Evolutionary conservation across 2,888 invertebrate genomes (phyloP).

Genomic region (Nasonovia ribisnigri): DNA sequence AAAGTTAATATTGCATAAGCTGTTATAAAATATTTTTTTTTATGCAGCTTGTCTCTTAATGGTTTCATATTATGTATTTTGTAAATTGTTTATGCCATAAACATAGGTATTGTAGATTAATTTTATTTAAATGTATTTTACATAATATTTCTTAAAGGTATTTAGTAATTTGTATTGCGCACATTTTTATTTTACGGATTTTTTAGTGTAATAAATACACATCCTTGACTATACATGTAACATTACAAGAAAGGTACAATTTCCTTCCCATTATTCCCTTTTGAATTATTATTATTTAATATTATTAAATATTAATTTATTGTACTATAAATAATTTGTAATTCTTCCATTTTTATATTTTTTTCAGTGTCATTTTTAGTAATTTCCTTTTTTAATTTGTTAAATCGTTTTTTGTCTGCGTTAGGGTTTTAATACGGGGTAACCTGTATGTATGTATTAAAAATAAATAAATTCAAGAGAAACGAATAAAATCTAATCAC

Average conservation of each 20-base stretch:
- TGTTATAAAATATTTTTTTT: too few relatives aligned
- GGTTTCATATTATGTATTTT: not conserved
- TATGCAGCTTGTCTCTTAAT: not conserved
- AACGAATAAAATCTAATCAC: not conserved
- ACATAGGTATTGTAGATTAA: not conserved
- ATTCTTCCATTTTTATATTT: too few relatives aligned
- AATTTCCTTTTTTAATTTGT: not conserved
- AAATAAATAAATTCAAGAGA: too few relatives aligned
- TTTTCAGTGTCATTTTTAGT: too few relatives aligned
- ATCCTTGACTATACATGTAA: not conserved
- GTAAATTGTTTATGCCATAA: too few relatives aligned
- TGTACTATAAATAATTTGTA: too few relatives aligned
- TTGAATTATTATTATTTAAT: too few relatives aligned
- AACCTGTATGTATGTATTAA: too few relatives aligned
- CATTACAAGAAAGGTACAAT: not conserved
- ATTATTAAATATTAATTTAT: too few relatives aligned
- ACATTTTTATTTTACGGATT: not conserved
- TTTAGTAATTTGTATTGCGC: not conserved
- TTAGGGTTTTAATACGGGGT: too few relatives aligned
- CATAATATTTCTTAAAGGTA: not conserved
- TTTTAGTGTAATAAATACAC: not conserved
- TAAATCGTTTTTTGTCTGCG: too few relatives aligned
- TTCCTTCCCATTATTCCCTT: too few relatives aligned
- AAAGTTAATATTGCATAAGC: not conserved
- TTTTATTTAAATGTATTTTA: not conserved